Percentiles rank a stretch among this genome's conserved stretches.
Evolutionary conservation across 2,888 invertebrate genomes (phyloP).

Genomic region (Morpho achilles): DNA sequence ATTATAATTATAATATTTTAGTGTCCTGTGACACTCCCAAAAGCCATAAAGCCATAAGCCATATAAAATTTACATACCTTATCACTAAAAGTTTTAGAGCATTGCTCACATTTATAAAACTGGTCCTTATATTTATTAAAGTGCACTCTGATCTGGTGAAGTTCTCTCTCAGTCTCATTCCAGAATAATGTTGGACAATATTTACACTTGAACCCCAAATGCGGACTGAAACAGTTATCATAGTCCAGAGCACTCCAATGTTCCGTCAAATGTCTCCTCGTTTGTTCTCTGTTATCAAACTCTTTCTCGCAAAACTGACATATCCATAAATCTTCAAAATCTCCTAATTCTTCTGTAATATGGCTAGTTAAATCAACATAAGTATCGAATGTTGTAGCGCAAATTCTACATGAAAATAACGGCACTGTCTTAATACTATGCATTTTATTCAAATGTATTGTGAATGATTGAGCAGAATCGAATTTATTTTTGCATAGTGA

Average conservation of each 20-base stretch:
- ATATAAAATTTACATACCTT: too few relatives aligned
- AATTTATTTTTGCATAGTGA: constrained; percentile 49
- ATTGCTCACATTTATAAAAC: constrained; percentile 63
- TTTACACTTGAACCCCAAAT: constrained; percentile 71
- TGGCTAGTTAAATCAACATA: constrained; percentile 53
- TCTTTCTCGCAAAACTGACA: constrained; percentile 76
- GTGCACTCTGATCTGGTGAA: constrained; percentile 62
- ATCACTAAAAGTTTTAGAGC: constrained; percentile 62
- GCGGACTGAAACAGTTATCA: constrained; percentile 70
- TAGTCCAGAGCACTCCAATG: constrained; percentile 54
- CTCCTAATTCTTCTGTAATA: constrained; percentile 47
- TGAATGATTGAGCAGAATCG: constrained; percentile 40
- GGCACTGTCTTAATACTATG: constrained; percentile 56
- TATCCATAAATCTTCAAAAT: constrained; percentile 67
- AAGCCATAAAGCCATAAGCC: too few relatives aligned
- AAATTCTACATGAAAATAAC: constrained; percentile 59
- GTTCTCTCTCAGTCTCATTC: constrained; percentile 70
- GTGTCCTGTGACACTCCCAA: too few relatives aligned
- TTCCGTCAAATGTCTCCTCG: constrained; percentile 54
- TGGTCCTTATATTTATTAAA: constrained; percentile 48
- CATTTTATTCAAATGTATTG: constrained; percentile 57
- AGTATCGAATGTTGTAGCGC: constrained; percentile 58
- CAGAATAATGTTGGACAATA: constrained; percentile 71
- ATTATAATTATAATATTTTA: too few relatives aligned
- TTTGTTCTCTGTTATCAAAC: constrained; percentile 55